These are phyloP conservation scores for Astur gentilis DNA, from an alignment of 2,113 vertebrate species.

Conservation along the genomic window DNA sequence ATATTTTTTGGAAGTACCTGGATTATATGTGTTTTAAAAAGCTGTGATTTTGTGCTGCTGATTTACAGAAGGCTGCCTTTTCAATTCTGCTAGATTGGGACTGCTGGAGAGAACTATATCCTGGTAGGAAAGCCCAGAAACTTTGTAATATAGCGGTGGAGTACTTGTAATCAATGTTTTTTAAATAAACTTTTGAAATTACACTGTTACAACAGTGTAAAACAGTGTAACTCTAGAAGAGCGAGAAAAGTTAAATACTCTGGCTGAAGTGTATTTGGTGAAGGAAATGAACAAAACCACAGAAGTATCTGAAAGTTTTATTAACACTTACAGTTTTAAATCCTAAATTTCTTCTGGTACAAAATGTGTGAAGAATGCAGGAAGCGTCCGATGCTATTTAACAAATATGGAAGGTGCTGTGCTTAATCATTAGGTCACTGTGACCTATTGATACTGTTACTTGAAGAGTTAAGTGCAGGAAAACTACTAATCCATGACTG, in stretches of 20 bases:
- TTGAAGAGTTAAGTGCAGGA: neutral
- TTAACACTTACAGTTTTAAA: neutral
- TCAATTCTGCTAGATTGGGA: neutral
- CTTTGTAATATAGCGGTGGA: neutral
- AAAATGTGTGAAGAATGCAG: neutral
- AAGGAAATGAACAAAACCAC: neutral
- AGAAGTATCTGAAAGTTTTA: neutral
- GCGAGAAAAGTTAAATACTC: neutral
- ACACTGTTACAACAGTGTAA: accelerated
- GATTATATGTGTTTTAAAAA: neutral
- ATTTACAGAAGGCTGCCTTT: neutral
- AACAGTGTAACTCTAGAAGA: neutral
- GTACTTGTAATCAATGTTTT: accelerated
- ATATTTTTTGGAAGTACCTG: neutral
- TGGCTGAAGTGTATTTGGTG: neutral
- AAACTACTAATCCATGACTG: neutral
- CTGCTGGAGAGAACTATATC: neutral
- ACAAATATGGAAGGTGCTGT: neutral
- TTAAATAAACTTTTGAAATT: neutral
- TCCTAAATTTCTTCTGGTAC: neutral
- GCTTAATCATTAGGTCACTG: neutral
- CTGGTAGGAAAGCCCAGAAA: neutral
- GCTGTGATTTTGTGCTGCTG: neutral
- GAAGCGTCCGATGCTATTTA: neutral
- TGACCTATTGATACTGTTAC: accelerated